Evolutionary conservation across 2,113 vertebrate species (phyloP), one percentile per base, ranked within the genome.

Genomic region (Diphyllodes magnificus): DNA sequence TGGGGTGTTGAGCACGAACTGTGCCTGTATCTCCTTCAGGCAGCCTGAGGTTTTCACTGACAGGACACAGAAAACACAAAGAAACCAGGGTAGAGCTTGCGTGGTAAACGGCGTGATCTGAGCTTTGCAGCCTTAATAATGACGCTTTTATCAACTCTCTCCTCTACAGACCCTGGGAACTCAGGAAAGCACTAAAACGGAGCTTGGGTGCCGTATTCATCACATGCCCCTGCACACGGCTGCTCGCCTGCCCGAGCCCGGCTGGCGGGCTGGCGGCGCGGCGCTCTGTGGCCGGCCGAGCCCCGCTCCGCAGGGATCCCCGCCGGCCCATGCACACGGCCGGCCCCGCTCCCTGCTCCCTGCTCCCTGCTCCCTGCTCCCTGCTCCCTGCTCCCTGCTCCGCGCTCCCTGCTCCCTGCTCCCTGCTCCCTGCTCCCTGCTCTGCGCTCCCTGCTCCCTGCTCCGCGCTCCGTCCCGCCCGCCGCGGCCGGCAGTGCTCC

Each of bases 231-330:
- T 9, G 56, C 25, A 15, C 63, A 28, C 4, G 9, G 33, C 37
- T 11, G 30, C 50, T 7, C 1, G 3, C 37, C 16, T 12, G 20
- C 10, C 2, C 49, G 4, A 2, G 2, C 35, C 6, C 5, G 16
- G 59, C 5, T 0, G 0, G 30, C 27, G 44, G 56, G 7, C 42
- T 4, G 35, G 37, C 37, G 37, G 57, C 42, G 6, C 13, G 1
- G 8, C 15, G 3, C 4, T 1, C 13, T 0, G 18, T 0, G 33
- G 6, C 1, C 3, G 19, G 28, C 16, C 1, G 1, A 30, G 2
- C 21, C 45, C 7, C 2, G 3, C 37, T 4, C 3, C 7, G 15
- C 49, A 6, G 25, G 14, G 1, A 7, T 11, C 51, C 59, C 2
- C 5, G 2, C 8, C 6, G 2, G 28, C 1, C 11, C 6, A 2